Percentiles rank a stretch among this genome's conserved stretches.
Conservation (phyloP, 2,888 invertebrate genomes). For the Lydus trimaculatus region DNA sequence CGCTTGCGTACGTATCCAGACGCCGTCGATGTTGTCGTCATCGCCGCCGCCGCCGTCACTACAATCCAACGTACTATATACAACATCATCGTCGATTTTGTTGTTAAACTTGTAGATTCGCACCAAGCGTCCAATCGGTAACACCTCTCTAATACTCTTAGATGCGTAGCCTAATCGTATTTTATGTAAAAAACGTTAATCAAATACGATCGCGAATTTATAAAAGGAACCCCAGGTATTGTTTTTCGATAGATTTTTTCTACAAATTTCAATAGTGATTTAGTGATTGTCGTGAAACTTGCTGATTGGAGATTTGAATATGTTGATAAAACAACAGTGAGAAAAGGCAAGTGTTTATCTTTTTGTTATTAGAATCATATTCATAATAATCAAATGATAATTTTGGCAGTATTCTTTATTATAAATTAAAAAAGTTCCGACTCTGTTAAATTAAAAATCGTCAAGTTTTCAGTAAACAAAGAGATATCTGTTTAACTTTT, state of each 20-base stretch:
- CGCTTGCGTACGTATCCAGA: slow-evolving; percentile 41
- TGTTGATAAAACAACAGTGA: not conserved
- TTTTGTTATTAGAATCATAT: not conserved
- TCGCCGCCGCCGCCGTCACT: slow-evolving; percentile 23
- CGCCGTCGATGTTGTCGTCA: slow-evolving; percentile 35
- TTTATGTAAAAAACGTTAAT: not conserved
- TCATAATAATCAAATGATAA: too few relatives aligned
- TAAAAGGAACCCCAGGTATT: too few relatives aligned
- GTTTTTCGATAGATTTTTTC: too few relatives aligned
- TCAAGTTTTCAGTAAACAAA: too few relatives aligned
- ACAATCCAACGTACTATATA: not conserved
- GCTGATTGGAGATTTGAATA: not conserved
- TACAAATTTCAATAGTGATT: not conserved
- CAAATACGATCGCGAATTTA: too few relatives aligned
- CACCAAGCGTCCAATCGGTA: slow-evolving; percentile 36
- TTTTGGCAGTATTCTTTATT: too few relatives aligned
- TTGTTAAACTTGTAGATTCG: slow-evolving; percentile 48
- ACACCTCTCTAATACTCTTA: not conserved
- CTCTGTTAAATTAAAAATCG: too few relatives aligned
- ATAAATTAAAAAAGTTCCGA: too few relatives aligned
- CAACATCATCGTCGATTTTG: slow-evolving; percentile 27
- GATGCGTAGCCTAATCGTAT: not conserved
- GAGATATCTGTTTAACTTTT: too few relatives aligned
- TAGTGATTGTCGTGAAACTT: not conserved
- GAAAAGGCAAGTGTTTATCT: not conserved